These are phyloP conservation scores for Pinctada fucata DNA, from an alignment of 2,888 invertebrate genomes.

Conservation along the genomic window DNA sequence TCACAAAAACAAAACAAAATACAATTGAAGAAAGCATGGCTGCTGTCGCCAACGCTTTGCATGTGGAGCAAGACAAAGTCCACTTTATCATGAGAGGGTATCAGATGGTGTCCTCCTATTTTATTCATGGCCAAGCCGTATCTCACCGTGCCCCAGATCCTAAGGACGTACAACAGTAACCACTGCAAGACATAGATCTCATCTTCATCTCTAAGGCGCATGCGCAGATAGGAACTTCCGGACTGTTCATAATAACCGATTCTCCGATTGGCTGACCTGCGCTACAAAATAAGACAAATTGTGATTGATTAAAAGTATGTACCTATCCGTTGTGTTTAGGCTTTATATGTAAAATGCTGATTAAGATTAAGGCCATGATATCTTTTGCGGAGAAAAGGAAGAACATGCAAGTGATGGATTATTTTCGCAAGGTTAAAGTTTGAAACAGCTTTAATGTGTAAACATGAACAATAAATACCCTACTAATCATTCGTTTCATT, in stretches of 20 bases:
- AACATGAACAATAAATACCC: too few relatives aligned
- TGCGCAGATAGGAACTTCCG: not conserved
- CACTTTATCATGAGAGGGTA: not conserved
- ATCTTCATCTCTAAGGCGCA: conserved; percentile 23
- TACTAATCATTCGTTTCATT: too few relatives aligned
- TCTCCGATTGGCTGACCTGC: not conserved
- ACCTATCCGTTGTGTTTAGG: too few relatives aligned
- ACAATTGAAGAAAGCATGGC: conserved; percentile 45
- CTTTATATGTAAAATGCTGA: too few relatives aligned
- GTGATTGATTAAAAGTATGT: not conserved
- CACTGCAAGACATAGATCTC: conserved; percentile 39
- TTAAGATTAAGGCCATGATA: too few relatives aligned
- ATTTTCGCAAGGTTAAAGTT: too few relatives aligned
- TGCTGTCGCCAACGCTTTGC: conserved; percentile 46
- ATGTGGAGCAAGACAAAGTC: conserved; percentile 33
- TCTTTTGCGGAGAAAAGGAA: too few relatives aligned
- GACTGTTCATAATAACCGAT: not conserved
- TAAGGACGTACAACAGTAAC: conserved; percentile 35
- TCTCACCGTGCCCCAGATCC: conserved; percentile 43
- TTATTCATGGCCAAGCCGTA: conserved; percentile 29
- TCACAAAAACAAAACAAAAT: conserved; percentile 46
- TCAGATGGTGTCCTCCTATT: not conserved
- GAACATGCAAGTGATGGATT: too few relatives aligned
- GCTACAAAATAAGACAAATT: conserved; percentile 10
- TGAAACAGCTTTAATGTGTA: too few relatives aligned